phyloP scores from a whole-genome alignment of 2,797 vertebrate species.

The Bovichtus variegatus region DNA sequence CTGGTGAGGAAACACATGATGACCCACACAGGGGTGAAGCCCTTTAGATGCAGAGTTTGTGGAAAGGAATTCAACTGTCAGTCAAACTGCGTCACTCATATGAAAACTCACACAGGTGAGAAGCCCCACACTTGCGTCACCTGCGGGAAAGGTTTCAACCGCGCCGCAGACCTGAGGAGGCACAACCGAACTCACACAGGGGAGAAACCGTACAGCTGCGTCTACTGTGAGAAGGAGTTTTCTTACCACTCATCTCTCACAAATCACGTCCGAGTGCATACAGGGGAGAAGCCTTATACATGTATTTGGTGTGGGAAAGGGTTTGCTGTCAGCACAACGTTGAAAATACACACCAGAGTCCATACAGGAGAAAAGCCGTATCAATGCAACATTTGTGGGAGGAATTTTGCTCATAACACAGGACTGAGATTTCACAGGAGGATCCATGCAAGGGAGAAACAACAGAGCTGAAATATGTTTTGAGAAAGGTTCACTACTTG shows the following conservation, averaged over 20 bases:
- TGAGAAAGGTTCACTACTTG: not conserved
- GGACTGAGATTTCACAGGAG: constrained; percentile 27
- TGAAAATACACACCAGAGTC: constrained; percentile 35
- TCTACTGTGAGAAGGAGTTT: constrained; percentile 19
- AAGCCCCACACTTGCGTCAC: constrained; percentile 11
- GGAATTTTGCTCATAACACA: constrained; percentile 13
- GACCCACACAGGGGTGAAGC: not conserved
- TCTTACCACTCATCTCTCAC: constrained; percentile 18
- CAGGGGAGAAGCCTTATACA: constrained; percentile 24
- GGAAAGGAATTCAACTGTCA: constrained; percentile 2
- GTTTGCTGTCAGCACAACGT: constrained; percentile 6
- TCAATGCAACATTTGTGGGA: constrained; percentile 24
- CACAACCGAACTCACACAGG: constrained; percentile 34
- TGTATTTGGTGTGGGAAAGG: constrained; percentile 21
- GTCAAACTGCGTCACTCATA: not conserved
- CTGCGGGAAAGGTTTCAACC: constrained; percentile 35
- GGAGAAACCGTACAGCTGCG: constrained; percentile 32
- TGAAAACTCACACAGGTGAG: not conserved
- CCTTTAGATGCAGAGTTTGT: constrained; percentile 4
- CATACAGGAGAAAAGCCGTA: constrained; percentile 50
- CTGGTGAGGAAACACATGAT: not conserved
- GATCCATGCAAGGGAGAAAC: constrained; percentile 9
- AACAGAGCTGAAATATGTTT: not conserved
- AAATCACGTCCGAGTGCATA: constrained; percentile 21
- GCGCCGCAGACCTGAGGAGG: constrained; percentile 4